Conservation (phyloP, 53 echinoderm and acorn worm genomes). For the Paracentrotus lividus region DNA sequence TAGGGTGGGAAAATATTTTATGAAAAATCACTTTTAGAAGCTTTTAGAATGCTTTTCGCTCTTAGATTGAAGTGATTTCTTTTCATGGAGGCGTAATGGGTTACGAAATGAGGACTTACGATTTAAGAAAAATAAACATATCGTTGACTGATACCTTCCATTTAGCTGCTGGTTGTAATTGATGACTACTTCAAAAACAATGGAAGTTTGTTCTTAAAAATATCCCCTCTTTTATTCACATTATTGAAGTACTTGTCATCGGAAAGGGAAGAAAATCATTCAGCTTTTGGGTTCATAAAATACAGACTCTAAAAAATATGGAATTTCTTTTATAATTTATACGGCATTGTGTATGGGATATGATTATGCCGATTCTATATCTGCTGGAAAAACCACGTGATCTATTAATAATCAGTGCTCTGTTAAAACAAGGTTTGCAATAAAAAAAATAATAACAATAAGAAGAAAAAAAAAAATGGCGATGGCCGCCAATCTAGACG, state of each 20-base stretch:
- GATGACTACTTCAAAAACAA: slow-evolving; percentile 21
- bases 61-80: background rate
- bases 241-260: background rate
- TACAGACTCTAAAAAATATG: no score
- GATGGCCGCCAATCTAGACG: no score
- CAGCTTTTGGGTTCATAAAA: background rate
- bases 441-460: no score
- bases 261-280: background rate
- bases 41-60: slow-evolving; percentile 29
- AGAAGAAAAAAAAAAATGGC: no score
- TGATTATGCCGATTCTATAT: no score
- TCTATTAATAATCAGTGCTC: no score
- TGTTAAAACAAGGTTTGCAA: no score
- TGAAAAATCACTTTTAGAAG: slow-evolving; percentile 2
- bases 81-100: background rate
- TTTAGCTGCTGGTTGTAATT: slow-evolving; percentile 15
- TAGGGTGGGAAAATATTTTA: background rate
- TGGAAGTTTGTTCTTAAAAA: background rate
- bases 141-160: slow-evolving; percentile 3
- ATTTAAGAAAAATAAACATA: background rate
- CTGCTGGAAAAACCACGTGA: no score
- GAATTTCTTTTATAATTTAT: no score
- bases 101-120: background rate
- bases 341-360: no score
- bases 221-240: background rate